Conservation (phyloP, 2,888 invertebrate species). For the Amaurobius ferox region DNA sequence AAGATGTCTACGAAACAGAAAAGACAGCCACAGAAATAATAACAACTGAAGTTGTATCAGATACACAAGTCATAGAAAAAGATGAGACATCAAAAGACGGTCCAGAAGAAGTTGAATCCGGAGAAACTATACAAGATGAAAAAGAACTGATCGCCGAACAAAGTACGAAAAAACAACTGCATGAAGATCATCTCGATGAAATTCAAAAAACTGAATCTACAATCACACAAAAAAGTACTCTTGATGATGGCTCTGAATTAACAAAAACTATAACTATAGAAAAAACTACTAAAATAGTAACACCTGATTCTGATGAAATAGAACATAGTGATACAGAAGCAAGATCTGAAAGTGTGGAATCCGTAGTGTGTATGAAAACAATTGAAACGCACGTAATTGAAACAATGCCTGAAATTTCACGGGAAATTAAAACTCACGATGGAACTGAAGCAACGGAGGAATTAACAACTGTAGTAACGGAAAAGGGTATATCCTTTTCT, state of each 20-base stretch:
- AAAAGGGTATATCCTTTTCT: no score
- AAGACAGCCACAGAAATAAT: not conserved
- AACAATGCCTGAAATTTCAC: no score
- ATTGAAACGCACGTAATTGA: no score
- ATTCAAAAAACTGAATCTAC: no score
- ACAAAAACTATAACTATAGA: not conserved
- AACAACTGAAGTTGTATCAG: not conserved
- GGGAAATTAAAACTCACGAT: no score
- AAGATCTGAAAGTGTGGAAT: no score
- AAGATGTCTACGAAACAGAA: not conserved
- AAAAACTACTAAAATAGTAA: not conserved
- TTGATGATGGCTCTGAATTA: not conserved
- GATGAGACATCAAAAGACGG: not conserved
- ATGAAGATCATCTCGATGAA: not conserved
- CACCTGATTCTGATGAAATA: not conserved
- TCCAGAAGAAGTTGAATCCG: not conserved
- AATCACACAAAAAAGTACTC: not conserved
- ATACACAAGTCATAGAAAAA: not conserved
- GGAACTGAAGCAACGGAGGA: no score
- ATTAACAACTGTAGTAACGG: no score
- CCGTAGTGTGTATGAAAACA: no score
- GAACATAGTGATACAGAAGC: not conserved
- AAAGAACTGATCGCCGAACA: no score
- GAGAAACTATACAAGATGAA: not conserved
- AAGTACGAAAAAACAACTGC: slow-evolving; percentile 15